Conservation (phyloP, 1,140 invertebrate species). For the Proctacanthus coquilletti region DNA sequence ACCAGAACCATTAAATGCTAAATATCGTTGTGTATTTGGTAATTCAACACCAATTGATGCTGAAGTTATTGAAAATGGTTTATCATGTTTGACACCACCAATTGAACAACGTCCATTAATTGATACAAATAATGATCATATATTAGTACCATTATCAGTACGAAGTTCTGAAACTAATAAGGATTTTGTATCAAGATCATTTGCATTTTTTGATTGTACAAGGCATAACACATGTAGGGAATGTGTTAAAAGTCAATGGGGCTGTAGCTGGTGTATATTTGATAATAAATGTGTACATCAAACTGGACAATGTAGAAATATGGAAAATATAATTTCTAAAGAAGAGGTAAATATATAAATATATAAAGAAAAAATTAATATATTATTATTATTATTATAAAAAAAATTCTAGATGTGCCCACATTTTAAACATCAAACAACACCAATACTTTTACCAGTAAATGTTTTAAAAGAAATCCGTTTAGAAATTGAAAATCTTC, state of each 20-base stretch:
- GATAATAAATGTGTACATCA: conserved; percentile 89
- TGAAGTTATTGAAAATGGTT: conserved; percentile 56
- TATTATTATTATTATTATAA: conserved; percentile 8
- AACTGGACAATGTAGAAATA: conserved; percentile 59
- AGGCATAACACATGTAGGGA: conserved; percentile 71
- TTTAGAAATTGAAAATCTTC: conserved; percentile 78
- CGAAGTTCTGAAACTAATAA: conserved; percentile 72
- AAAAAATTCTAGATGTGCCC: conserved; percentile 50
- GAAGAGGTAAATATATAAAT: conserved; percentile 46
- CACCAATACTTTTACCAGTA: conserved; percentile 65
- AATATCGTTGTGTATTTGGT: conserved; percentile 89
- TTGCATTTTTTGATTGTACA: conserved; percentile 89
- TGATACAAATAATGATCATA: conserved; percentile 66
- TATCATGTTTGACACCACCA: conserved; percentile 73
- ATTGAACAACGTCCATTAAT: conserved; percentile 63
- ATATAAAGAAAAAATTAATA: conserved; percentile 4
- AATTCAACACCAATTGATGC: conserved; percentile 74
- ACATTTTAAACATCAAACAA: conserved; percentile 47
- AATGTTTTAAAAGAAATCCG: conserved; percentile 77
- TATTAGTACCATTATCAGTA: conserved; percentile 81
- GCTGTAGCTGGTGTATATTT: conserved; percentile 92
- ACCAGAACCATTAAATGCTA: conserved; percentile 75
- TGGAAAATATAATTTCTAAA: conserved; percentile 57
- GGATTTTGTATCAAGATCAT: conserved; percentile 85
- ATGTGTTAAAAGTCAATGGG: conserved; percentile 79